Percentiles rank a stretch among this genome's conserved stretches.
phyloP scores from a whole-genome alignment of 2,888 invertebrate genomes.

The Teinopalpus imperialis region DNA sequence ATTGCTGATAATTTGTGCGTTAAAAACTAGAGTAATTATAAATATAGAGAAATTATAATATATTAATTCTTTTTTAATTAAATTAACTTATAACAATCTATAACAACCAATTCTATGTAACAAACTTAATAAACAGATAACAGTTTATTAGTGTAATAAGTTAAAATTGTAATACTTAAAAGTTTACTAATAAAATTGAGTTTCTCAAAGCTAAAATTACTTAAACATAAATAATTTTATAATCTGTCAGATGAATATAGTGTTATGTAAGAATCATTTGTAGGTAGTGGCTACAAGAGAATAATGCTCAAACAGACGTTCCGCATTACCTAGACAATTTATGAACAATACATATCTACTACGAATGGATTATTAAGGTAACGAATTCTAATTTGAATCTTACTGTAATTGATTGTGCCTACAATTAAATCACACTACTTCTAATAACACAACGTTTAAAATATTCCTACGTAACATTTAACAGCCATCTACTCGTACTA shows the following conservation, averaged over 20 bases:
- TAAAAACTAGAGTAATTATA: no score
- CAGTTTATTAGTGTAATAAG: not conserved
- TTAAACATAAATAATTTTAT: no score
- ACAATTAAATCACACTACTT: slow-evolving; percentile 28
- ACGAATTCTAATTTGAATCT: not conserved
- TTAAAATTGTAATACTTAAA: no score
- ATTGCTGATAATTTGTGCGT: not conserved
- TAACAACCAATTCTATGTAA: slow-evolving; percentile 13
- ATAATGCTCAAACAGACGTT: no score
- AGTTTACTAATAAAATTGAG: no score
- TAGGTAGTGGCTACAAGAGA: no score
- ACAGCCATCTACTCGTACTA: slow-evolving; percentile 24
- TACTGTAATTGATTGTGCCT: not conserved
- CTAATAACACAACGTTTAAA: slow-evolving; percentile 27
- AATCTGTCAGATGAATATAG: no score
- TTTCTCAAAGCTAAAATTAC: no score
- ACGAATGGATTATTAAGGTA: slow-evolving; percentile 11
- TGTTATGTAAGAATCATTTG: no score
- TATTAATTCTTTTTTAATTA: no score
- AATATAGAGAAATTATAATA: no score
- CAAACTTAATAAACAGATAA: not conserved
- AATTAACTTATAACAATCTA: no score
- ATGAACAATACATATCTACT: slow-evolving; percentile 10
- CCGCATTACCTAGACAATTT: not conserved
- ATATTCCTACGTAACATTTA: slow-evolving; percentile 29